Evolutionary conservation across 2,888 invertebrate species (phyloP).

Genomic region (Melanostoma mellinum): DNA sequence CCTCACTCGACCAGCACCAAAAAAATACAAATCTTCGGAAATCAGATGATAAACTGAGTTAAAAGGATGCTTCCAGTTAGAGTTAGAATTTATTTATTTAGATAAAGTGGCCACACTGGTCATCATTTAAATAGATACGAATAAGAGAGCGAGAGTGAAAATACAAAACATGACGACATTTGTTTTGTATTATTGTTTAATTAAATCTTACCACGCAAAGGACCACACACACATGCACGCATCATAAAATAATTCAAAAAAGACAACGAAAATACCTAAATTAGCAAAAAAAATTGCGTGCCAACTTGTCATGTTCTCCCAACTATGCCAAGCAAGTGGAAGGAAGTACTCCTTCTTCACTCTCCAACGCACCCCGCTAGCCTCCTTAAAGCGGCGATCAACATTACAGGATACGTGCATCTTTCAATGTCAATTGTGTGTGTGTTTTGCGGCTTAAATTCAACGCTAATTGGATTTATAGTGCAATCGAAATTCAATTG

Average conservation of each 20-base stretch:
- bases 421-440: slow-evolving; percentile 69
- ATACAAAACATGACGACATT: slow-evolving; percentile 58
- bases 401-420: slow-evolving; percentile 33
- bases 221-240: slow-evolving; percentile 14
- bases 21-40: too few species aligned
- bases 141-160: slow-evolving; percentile 54
- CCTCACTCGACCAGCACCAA: too few species aligned
- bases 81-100: too few species aligned
- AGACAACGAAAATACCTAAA: slow-evolving; percentile 6
- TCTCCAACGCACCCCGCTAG: not conserved
- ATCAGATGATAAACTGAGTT: too few species aligned
- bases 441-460: slow-evolving; percentile 49
- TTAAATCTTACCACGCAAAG: slow-evolving; percentile 70
- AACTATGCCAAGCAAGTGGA: slow-evolving; percentile 32
- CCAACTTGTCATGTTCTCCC: slow-evolving; percentile 48
- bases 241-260: not conserved
- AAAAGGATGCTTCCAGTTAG: too few species aligned
- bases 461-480: slow-evolving; percentile 71
- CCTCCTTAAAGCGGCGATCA: not conserved
- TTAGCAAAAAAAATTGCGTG: slow-evolving; percentile 56
- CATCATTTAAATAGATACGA: slow-evolving; percentile 17
- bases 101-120: slow-evolving; percentile 1
- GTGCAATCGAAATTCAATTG: slow-evolving; percentile 68
- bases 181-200: slow-evolving; percentile 57
- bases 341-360: not conserved